phyloP scores from a whole-genome alignment of 2,888 invertebrate species.

The Dryocosmus kuriphilus region DNA sequence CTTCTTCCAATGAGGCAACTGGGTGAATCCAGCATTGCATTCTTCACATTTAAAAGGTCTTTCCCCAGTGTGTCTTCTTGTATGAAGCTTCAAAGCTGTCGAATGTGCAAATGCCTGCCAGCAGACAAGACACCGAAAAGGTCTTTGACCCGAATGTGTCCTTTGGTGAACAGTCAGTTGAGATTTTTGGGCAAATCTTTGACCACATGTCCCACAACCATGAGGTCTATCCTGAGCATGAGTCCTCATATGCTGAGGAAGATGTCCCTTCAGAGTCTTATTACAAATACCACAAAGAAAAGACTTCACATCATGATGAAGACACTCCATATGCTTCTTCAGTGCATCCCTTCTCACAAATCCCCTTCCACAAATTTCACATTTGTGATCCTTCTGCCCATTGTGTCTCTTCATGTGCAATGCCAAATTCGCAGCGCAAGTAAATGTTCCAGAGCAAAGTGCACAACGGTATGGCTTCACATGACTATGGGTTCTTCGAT shows the following conservation, averaged over 20 bases:
- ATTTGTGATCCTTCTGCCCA: conserved; percentile 87
- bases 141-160: conserved; percentile 90
- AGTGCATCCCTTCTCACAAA: conserved; percentile 87
- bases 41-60: conserved; percentile 87
- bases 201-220: conserved; percentile 88
- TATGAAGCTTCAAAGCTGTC: conserved; percentile 90
- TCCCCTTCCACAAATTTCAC: conserved; percentile 88
- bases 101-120: conserved; percentile 90
- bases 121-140: conserved; percentile 90
- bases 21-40: conserved; percentile 85
- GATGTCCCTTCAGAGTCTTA: conserved; percentile 88
- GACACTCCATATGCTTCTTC: conserved; percentile 87
- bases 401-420: conserved; percentile 82
- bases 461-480: conserved; percentile 86
- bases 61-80: conserved; percentile 90
- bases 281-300: conserved; percentile 90
- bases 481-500: conserved; percentile 86
- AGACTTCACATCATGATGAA: conserved; percentile 86
- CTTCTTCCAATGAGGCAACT: conserved; percentile 91
- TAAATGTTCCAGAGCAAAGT: conserved; percentile 86
- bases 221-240: conserved; percentile 88
- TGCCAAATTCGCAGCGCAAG: conserved; percentile 78
- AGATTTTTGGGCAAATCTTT: conserved; percentile 89
- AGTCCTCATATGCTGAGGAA: conserved; percentile 90
- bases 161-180: conserved; percentile 91